Evolutionary conservation across 37 sponge, comb jelly and placozoan species (phyloP), one percentile per base, ranked within the genome.

Genomic region (Spongilla lacustris): DNA sequence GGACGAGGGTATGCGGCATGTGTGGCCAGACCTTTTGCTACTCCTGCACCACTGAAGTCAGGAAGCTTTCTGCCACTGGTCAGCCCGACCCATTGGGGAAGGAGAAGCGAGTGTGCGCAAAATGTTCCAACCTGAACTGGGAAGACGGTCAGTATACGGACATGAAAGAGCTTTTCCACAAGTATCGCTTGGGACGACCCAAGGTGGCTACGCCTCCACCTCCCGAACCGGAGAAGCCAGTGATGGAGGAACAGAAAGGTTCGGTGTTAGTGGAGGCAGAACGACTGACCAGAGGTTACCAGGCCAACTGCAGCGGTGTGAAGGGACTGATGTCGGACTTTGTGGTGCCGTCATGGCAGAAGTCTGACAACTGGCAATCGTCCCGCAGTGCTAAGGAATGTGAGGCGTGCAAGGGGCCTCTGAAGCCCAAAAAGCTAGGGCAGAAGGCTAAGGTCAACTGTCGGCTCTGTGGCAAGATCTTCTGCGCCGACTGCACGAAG

Each of bases 391-490:
- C 80, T 9, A 49, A 84, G 28, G 37, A 10, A 4, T 93, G 93
- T 31, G 26, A 23, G 34, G 31, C 78, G 27, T 83, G 83, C 69
- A 36, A 79, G 8, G 69, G 25, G 66, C 73, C 25, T 31, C 27
- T 86, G 73, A 17, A 38, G 36, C 0, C 46, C 46, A n/a, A 30
- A 12, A 29, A 31, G 22, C 79, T 91, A 1, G 49, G 71, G 6
- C 26, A 69, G 14, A 68, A 87, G 37, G 2, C 13, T 0, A 93
- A 89, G 69, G 27, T 86, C 68, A 67, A 93, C 79, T 93, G 93
- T 49, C 79, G 93, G 6, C 48, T 93, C 28, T 89, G 93, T 75
- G 93, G 93, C 19, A 83, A 85, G 36, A 82, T 93, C 27, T 89
- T 86, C 49, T 93, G 93, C 67, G 25, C 66, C 12, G 68, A 77